Evolutionary conservation across 2,888 invertebrate genomes (phyloP), one percentile per base, ranked within the genome.

Genomic region (Lithophane leautieri): DNA sequence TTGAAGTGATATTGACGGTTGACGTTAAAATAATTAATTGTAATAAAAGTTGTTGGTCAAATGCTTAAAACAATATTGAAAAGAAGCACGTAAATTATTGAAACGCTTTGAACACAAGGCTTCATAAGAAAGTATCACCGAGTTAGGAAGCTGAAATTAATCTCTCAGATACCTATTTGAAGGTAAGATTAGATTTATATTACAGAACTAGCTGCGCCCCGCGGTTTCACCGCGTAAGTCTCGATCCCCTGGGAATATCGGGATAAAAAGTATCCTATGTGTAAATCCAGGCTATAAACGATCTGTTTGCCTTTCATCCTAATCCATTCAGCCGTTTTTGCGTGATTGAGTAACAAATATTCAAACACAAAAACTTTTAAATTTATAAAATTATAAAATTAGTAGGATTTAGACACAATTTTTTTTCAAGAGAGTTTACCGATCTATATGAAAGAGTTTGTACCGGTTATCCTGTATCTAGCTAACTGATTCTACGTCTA

Each of bases 381-480:
- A n/a, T n/a, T n/a, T n/a, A n/a, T n/a, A n/a, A n/a, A n/a, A n/a
- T n/a, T n/a, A n/a, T n/a, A n/a, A n/a, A n/a, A n/a, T n/a, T n/a
- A n/a, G n/a, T n/a, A n/a, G n/a, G n/a, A n/a, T n/a, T 16, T 34
- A 40, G n/a, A 40, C 2, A 40, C 4, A 22, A 22, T 62, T 44
- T 40, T 47, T 76, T 73, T 40, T 7, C 1, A 28, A 22, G 1
- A 25, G 1, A n/a, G 16, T 25, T 2, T 47, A 28, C 22, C 14
- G 25, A 56, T 1, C 16, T 47, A 47, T 19, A 16, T 19, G 47
- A 47, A 7, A 16, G 47, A 47, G 47, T 16, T 6, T 8, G 19
- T 50, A 34, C 11, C 19, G 16, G n/a, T 22, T 71, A 56, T 72
- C 22, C 34, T 47, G 52, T 78, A n/a, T 70, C 34, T 52, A 47